Conservation (phyloP, 2,888 invertebrate genomes). For the Acleris laterana region DNA sequence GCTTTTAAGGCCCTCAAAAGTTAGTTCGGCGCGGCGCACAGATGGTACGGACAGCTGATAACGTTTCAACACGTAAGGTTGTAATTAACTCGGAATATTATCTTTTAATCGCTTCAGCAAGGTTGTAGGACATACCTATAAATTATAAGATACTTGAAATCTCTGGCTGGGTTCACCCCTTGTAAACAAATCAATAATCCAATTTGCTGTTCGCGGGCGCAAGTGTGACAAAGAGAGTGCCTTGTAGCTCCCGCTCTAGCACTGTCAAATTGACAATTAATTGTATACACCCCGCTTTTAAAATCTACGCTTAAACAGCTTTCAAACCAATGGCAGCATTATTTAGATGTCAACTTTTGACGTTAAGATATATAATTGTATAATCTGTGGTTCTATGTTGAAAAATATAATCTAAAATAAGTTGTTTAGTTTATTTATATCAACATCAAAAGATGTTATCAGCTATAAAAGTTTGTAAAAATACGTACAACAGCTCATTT, state of each 20-base stretch:
- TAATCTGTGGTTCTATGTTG: not conserved
- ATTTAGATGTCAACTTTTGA: not conserved
- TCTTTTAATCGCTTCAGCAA: conserved; percentile 76
- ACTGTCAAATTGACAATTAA: conserved; percentile 43
- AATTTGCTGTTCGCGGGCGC: conserved; percentile 66
- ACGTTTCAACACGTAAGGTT: conserved; percentile 72
- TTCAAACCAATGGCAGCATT: not conserved
- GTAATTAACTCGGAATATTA: conserved; percentile 76
- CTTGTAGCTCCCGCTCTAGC: conserved; percentile 38
- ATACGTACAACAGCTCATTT: conserved; percentile 46
- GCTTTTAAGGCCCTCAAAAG: conserved; percentile 67
- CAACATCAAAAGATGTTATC: conserved; percentile 56
- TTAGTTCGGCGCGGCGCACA: conserved; percentile 58
- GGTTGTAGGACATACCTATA: conserved; percentile 68
- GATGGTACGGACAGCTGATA: conserved; percentile 75
- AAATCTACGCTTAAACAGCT: conserved; percentile 15
- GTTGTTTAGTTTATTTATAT: conserved; percentile 15
- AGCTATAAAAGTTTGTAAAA: conserved; percentile 56
- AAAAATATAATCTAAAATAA: conserved; percentile 40
- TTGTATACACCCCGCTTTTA: not conserved
- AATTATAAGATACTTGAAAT: conserved; percentile 54
- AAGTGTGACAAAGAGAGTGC: conserved; percentile 48
- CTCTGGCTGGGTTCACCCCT: conserved; percentile 57
- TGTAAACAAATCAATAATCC: conserved; percentile 83
- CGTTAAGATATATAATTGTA: not conserved